Conservation (phyloP, 2,113 vertebrate species). For the Tragelaphus scriptus region DNA sequence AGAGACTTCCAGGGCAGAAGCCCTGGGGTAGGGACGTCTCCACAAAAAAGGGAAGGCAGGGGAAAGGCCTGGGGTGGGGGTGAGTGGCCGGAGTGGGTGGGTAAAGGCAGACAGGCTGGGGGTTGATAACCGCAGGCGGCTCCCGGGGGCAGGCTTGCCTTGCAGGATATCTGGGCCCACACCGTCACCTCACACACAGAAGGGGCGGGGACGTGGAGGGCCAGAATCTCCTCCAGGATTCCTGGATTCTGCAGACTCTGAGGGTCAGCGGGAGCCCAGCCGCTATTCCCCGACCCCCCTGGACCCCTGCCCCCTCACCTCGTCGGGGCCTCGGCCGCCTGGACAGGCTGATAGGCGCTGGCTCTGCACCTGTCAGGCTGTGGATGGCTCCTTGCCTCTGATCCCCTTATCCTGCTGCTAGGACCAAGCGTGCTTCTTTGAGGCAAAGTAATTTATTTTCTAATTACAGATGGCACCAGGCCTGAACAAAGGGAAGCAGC, state of each 20-base stretch:
- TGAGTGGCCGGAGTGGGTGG: accelerated
- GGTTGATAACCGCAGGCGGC: not conserved
- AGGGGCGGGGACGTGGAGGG: accelerated
- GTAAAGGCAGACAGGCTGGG: accelerated
- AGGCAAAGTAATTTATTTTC: constrained; percentile 83
- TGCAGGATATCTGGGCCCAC: not conserved
- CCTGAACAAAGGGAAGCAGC: constrained; percentile 68
- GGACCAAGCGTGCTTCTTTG: constrained; percentile 68
- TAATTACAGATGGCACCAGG: constrained; percentile 81
- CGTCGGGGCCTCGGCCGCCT: not conserved
- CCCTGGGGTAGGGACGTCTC: not conserved
- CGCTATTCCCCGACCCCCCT: accelerated
- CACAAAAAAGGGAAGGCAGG: not conserved
- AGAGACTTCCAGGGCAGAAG: not conserved
- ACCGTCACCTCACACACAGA: not conserved
- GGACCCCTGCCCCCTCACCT: accelerated
- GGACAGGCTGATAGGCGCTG: not conserved
- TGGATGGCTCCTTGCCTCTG: not conserved
- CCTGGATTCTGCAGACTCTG: not conserved
- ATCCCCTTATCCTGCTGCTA: constrained; percentile 5
- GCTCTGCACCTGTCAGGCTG: not conserved
- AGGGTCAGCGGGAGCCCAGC: not conserved
- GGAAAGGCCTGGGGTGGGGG: not conserved
- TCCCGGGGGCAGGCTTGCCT: not conserved
- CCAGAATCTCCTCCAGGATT: not conserved